Base-by-base conservation (phyloP, 2,888 invertebrate genomes). In the Heliconius erato region DNA sequence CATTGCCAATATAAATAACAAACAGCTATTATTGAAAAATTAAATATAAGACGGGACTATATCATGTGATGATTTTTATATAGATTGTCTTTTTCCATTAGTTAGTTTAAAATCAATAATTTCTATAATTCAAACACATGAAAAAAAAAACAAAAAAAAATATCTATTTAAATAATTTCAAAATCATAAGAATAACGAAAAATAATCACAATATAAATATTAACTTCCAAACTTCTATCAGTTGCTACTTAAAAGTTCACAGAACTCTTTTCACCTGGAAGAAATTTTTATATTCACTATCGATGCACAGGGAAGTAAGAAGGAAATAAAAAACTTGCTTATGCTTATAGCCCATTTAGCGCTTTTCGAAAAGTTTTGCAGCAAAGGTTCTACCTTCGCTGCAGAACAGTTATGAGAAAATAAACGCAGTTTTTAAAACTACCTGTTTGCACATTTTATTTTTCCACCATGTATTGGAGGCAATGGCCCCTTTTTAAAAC, bases 221-320 rank as follows among this genome's bases (percentile, higher is more conserved):
- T 67, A 59, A 76, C 26, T 71, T 54, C 35, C 32, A 32, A 82
- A 82, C 72, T 76, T 81, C 35, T 44, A 49, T 68, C 74, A 68
- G 35, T 67, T 49, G 65, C 78, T 67, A 82, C 79, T 81, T 74
- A 77, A 82, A 80, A 85, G 83, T 80, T 85, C 79, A 78, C 63
- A 28, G 65, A 84, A 82, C 44, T 79, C 81, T 74, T 79, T 77
- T 83, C 84, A 84, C 84, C 87, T 86, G 85, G 85, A 85, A 82
- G 82, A 83, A 88, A 86, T 84, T 86, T 86, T 86, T 83, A 87
- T 87, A 86, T 87, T 85, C 79, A 82, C 86, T 85, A 87, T 87
- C 86, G 87, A 88, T 87, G 87, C 86, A 86, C 84, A 83, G 69
- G 83, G 80, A 85, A 87, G 85, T 87, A 86, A 83, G 85, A 85